Conservation (phyloP, 2,797 vertebrate species). For the Cryptoprocta ferox region DNA sequence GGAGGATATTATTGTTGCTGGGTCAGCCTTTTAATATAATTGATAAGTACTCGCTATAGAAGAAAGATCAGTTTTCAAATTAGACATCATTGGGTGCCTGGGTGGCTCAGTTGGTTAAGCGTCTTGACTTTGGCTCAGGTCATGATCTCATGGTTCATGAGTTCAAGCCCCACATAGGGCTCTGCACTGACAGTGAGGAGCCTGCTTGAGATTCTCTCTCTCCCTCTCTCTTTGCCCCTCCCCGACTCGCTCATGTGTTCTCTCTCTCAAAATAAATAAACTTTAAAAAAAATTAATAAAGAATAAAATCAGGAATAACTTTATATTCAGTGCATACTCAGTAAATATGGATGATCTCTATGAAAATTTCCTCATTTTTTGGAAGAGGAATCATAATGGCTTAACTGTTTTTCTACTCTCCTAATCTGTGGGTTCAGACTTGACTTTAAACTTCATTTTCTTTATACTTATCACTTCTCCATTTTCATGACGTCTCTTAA, state of each 20-base stretch:
- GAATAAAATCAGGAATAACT: neutral
- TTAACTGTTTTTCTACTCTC: neutral
- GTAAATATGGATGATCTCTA: neutral
- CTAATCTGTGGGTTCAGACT: neutral
- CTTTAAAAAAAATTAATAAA: too few relatives aligned
- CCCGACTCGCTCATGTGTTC: too few relatives aligned
- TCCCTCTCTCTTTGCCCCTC: too few relatives aligned
- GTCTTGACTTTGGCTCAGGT: too few relatives aligned
- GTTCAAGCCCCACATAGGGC: too few relatives aligned
- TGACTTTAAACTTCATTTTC: neutral
- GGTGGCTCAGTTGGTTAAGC: too few relatives aligned
- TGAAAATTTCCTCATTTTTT: constrained; percentile 33
- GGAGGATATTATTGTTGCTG: neutral
- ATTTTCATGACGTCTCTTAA: neutral
- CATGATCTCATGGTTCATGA: too few relatives aligned
- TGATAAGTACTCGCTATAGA: neutral
- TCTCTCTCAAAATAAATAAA: too few relatives aligned
- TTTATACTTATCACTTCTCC: neutral
- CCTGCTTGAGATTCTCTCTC: too few relatives aligned
- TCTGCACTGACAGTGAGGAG: too few relatives aligned
- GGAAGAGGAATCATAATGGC: neutral
- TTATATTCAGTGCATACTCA: neutral
- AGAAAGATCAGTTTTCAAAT: constrained; percentile 13
- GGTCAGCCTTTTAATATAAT: neutral
- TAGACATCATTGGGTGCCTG: too few relatives aligned